Evolutionary conservation across 2,113 vertebrate genomes (phyloP).

Genomic region (Cygnus buccinator): DNA sequence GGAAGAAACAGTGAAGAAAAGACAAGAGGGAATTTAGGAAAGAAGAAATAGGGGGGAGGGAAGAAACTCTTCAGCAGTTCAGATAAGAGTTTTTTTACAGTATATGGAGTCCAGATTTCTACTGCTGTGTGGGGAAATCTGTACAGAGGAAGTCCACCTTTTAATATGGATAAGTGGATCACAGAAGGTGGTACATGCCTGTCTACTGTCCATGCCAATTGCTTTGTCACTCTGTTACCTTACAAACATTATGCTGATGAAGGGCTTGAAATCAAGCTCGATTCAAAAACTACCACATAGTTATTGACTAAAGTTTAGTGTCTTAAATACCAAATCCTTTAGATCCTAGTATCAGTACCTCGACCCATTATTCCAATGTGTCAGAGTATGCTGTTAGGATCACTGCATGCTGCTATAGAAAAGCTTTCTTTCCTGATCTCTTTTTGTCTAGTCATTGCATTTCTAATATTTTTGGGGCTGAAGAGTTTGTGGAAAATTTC

Average conservation of each 20-base stretch:
- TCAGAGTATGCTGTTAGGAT: not conserved
- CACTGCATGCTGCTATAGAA: not conserved
- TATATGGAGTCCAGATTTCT: not conserved
- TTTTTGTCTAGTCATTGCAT: not conserved
- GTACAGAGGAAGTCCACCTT: not conserved
- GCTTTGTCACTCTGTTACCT: not conserved
- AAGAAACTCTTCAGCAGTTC: not conserved
- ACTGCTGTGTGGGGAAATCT: not conserved
- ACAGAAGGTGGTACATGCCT: not conserved
- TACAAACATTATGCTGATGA: not conserved
- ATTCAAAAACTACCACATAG: not conserved
- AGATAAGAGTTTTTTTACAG: not conserved
- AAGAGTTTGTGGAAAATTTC: not conserved
- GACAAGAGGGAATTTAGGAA: not conserved
- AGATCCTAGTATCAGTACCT: not conserved
- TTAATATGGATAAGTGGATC: not conserved
- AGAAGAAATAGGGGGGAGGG: no score
- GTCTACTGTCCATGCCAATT: not conserved
- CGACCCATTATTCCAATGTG: not conserved
- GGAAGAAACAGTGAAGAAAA: not conserved
- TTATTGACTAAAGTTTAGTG: not conserved
- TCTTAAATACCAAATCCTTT: not conserved
- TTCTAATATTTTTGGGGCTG: not conserved
- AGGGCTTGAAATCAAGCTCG: not conserved
- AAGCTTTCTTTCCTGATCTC: not conserved